Conservation (phyloP, 2,888 invertebrate species). For the Chironomus tentans region DNA sequence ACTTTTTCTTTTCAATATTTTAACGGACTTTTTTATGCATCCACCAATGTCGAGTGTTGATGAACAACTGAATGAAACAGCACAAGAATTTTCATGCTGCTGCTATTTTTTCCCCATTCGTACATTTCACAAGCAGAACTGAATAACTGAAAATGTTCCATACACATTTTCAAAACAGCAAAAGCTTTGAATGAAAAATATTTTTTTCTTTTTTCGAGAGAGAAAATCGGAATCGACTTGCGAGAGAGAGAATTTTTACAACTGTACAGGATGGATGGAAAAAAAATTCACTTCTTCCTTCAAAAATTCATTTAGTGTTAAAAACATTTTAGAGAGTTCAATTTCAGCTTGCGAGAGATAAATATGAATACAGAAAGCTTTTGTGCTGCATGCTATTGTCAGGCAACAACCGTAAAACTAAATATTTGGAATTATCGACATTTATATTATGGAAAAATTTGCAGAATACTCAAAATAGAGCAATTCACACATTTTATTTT, state of each 20-base stretch:
- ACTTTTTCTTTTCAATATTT: not conserved
- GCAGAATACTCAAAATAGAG: not conserved
- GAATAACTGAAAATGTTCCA: not conserved
- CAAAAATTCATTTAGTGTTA: not conserved
- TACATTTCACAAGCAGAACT: not conserved
- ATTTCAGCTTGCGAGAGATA: not conserved
- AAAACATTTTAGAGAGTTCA: not conserved
- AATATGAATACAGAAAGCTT: not conserved
- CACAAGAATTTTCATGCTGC: slow-evolving; percentile 9
- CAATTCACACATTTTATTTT: not conserved
- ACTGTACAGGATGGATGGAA: not conserved
- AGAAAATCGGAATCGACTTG: not conserved
- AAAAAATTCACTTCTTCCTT: not conserved
- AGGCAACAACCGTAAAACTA: not conserved
- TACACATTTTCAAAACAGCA: no score
- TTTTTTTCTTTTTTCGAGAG: not conserved
- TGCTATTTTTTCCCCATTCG: not conserved
- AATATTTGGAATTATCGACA: not conserved
- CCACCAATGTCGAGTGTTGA: slow-evolving; percentile 15
- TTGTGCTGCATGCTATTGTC: no score
- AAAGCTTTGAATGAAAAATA: not conserved
- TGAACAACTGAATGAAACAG: slow-evolving; percentile 12
- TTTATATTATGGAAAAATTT: not conserved
- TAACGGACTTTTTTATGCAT: slow-evolving; percentile 2
- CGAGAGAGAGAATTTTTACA: not conserved